Conservation (phyloP, 2,113 vertebrate species). For the Cochlearius cochlearius region DNA sequence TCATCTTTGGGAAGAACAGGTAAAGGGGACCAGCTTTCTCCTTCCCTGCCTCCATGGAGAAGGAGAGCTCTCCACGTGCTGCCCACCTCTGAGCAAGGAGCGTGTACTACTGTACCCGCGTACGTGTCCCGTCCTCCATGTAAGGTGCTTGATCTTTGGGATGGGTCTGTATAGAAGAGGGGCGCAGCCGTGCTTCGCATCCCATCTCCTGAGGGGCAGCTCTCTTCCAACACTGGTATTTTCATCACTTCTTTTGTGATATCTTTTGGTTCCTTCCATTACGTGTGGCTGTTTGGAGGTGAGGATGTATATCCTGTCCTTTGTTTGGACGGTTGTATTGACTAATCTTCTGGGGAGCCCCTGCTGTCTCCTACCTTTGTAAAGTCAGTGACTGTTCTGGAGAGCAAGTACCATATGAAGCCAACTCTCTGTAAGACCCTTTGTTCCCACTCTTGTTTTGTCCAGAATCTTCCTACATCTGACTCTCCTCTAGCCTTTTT, state of each 20-base stretch:
- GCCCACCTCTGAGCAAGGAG: not conserved
- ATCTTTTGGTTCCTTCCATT: not conserved
- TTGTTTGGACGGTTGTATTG: not conserved
- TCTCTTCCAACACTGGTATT: not conserved
- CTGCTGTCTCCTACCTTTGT: not conserved
- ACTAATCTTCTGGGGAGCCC: not conserved
- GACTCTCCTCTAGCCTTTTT: not conserved
- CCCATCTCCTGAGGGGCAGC: not conserved
- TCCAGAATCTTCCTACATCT: not conserved
- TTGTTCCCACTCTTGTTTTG: not conserved
- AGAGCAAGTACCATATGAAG: not conserved
- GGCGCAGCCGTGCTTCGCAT: not conserved
- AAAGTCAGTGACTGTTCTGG: not conserved
- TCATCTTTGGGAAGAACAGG: not conserved
- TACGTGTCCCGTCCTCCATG: not conserved
- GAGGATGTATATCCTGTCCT: not conserved
- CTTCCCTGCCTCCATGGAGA: not conserved
- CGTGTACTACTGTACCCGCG: fast-evolving
- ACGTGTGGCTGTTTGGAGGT: not conserved
- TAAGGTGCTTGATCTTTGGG: fast-evolving
- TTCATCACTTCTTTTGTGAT: not conserved
- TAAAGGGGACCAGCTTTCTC: not conserved
- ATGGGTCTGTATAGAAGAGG: not conserved
- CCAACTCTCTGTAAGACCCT: not conserved
- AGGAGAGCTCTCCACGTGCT: not conserved